Evolutionary conservation across 2,888 invertebrate species (phyloP), one percentile per base, ranked within the genome.

Genomic region (Plebejus anna): DNA sequence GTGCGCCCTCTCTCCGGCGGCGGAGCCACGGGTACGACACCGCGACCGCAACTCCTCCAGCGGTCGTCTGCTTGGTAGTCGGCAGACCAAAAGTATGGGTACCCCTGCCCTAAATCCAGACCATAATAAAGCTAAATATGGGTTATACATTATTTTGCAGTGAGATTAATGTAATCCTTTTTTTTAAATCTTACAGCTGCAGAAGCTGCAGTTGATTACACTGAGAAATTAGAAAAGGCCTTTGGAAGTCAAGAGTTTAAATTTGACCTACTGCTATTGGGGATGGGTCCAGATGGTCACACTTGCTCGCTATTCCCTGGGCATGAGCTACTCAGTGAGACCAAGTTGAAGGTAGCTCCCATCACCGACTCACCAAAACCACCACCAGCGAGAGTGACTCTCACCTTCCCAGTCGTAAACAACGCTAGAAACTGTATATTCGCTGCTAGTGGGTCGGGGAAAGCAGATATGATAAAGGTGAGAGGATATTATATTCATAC

Each of bases 231-330:
- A 82, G 91, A 93, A 75, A 87, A 90, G 11, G 94, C 95, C 77
- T 97, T 97, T 81, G 84, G 85, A 4, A 82, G 94, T 90, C 79
- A 95, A 85, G 75, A 94, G 86, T 86, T 90, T 83, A 84, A 94
- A 79, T 98, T 99, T 87, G 98, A 99, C 89, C 88, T 99, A 75
- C 91, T 99, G 0, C 93, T 99, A 11, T 94, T 99, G 36, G 99
- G 99, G 16, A 97, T 99, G 96, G 99, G 99, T 0, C 99, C 99
- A 0, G 99, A 99, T 87, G 99, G 99, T 0, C 99, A 99, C 89
- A 99, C 99, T 0, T 99, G 99, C 86, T 99, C 99, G 0, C 90
- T 99, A 22, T 99, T 99, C 90, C 99, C 99, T 0, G 96, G 95
- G 0, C 97, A 98, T 86, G 88, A 91, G 0, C 86, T 96, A 7